Conservation (phyloP, 2,113 vertebrate species). For the Aphyosemion australe region DNA sequence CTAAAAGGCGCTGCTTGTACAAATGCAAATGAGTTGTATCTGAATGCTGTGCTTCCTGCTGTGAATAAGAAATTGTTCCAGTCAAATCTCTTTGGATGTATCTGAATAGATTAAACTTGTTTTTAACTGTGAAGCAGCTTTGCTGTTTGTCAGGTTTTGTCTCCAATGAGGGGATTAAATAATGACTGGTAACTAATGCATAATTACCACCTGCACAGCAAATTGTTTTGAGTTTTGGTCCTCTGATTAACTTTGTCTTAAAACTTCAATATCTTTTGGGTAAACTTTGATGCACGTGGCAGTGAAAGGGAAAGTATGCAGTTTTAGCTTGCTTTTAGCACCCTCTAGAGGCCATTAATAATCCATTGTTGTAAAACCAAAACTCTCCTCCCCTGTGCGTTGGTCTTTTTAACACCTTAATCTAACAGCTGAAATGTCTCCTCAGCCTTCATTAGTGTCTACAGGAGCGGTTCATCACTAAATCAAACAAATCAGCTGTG, state of each 20-base stretch:
- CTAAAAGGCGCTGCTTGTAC: background rate
- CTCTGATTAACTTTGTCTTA: background rate
- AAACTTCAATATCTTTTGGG: background rate
- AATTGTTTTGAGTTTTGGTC: background rate
- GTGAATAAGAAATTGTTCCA: slow-evolving; percentile 20
- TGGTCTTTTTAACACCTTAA: too few species aligned
- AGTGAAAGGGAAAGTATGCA: too few species aligned
- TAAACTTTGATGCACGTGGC: background rate
- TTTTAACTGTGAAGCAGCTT: slow-evolving; percentile 14
- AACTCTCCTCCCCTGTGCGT: too few species aligned
- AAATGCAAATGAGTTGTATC: background rate
- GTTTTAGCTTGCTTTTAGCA: too few species aligned
- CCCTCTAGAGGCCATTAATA: too few species aligned
- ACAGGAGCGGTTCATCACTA: too few species aligned
- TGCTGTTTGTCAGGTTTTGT: slow-evolving; percentile 10
- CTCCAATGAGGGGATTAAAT: slow-evolving; percentile 17
- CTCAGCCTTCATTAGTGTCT: too few species aligned
- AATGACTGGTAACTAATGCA: background rate
- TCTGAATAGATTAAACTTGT: slow-evolving; percentile 18
- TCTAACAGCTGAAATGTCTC: too few species aligned
- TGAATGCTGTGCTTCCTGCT: slow-evolving; percentile 13
- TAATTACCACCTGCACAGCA: background rate
- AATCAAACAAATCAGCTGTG: too few species aligned
- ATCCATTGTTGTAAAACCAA: too few species aligned
- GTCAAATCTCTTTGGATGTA: slow-evolving; percentile 16